Evolutionary conservation across 2,888 invertebrate genomes (phyloP).

Genomic region (Drosophila silvestris): DNA sequence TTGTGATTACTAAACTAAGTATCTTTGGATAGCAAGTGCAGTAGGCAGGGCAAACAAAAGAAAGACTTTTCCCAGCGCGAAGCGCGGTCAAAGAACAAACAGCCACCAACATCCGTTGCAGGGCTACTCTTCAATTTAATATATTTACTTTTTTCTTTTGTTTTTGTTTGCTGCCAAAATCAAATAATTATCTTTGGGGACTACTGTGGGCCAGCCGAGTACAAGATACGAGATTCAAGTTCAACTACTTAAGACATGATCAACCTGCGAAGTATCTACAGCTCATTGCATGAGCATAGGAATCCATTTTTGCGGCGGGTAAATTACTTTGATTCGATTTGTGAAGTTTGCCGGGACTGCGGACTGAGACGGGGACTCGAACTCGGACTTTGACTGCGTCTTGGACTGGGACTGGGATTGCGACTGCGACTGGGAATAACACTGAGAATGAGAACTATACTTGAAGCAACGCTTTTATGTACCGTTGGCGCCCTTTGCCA

Average conservation of each 20-base stretch:
- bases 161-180: conserved; percentile 39
- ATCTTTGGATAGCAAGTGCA: conserved; percentile 47
- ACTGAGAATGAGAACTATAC: conserved; percentile 51
- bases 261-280: conserved; percentile 39
- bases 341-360: conserved; percentile 46
- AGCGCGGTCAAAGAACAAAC: conserved; percentile 52
- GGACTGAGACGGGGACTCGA: conserved; percentile 14
- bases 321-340: conserved; percentile 79
- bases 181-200: conserved; percentile 40
- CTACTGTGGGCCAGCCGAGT: conserved; percentile 34
- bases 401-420: background rate
- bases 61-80: conserved; percentile 44
- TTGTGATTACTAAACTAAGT: conserved; percentile 26
- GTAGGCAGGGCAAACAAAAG: conserved; percentile 25
- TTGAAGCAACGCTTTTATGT: conserved; percentile 55
- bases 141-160: background rate
- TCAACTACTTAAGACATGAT: conserved; percentile 41
- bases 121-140: conserved; percentile 1
- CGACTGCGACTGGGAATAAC: conserved; percentile 12
- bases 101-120: conserved; percentile 45
- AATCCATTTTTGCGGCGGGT: conserved; percentile 66
- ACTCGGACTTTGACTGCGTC: no score
- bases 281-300: conserved; percentile 41
- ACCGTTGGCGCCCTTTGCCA: conserved; percentile 72
- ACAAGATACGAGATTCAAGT: conserved; percentile 21